Evolutionary conservation across 2,797 vertebrate species (phyloP).

Genomic region (Pogoniulus pusillus): DNA sequence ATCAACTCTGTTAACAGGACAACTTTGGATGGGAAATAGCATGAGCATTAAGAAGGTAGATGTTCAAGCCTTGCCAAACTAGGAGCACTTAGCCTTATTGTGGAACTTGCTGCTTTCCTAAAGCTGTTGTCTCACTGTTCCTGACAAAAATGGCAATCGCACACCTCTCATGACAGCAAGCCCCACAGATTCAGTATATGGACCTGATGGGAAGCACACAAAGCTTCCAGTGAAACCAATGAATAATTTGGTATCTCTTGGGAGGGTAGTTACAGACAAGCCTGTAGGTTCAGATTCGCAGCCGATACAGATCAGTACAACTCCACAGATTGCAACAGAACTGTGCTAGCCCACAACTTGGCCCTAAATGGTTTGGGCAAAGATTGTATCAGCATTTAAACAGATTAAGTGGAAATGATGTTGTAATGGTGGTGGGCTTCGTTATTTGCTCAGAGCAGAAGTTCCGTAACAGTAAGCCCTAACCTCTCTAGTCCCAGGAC

Average conservation of each 20-base stretch:
- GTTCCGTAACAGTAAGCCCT: neutral
- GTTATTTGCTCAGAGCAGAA: neutral
- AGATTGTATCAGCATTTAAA: constrained; percentile 16
- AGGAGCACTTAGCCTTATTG: neutral
- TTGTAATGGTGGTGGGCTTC: neutral
- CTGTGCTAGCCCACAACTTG: neutral
- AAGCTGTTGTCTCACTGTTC: neutral
- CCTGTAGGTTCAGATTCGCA: neutral
- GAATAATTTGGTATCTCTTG: neutral
- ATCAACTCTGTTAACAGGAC: neutral
- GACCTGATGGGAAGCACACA: neutral
- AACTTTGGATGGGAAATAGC: neutral
- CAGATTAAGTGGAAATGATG: constrained; percentile 12
- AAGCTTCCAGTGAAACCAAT: neutral
- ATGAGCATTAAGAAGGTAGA: neutral
- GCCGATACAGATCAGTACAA: neutral
- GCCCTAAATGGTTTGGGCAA: neutral
- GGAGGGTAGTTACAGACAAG: neutral
- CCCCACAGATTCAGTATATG: neutral
- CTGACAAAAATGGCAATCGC: neutral
- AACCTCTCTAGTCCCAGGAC: neutral
- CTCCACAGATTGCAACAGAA: neutral
- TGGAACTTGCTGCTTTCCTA: neutral
- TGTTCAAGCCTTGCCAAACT: neutral
- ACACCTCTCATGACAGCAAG: neutral